Base-by-base conservation (phyloP, 2,888 invertebrate species). In the Scaptomyza tumidula region DNA sequence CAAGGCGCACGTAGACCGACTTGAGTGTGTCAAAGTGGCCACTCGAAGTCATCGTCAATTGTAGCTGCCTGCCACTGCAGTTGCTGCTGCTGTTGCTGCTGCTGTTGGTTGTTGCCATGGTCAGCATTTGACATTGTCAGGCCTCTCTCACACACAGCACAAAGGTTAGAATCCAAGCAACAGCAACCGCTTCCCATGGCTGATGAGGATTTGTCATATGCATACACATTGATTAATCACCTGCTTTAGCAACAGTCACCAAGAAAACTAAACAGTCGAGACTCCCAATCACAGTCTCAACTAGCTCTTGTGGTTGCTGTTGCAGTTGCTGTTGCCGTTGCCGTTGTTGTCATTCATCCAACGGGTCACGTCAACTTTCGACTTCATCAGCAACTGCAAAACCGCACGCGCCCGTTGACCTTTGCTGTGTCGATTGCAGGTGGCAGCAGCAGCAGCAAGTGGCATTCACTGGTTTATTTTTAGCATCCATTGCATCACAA, bases 351-450 rank as follows among this genome's bases (percentile, higher is more conserved):
- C 31, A 48, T 49, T 10, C 33, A 35, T 11, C 49, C 75, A 57
- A 65, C 58, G 68, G 85, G 84, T 86, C 84, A 84, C 80, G 86
- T 79, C 80, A 82, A 69, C 75, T 62, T 67, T 60, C 74, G 55
- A 63, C 80, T 73, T 75, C 62, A 41, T 57, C 69, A 41, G 50
- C 50, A 39, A 57, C 49, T 29, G 11, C 46, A 41, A 71, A 71
- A 54, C 59, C 74, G 82, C 81, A 87, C 88, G 88, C 81, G 88
- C 79, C 75, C 82, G 57, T 16, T 78, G 81, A 81, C 81, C 88
- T 81, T 85, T 87, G 57, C 44, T 14, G 50, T 46, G 50, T 14
- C 39, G 14, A 9, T 9, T 39, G 41, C 41, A 41, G 41, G 41
- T 41, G 44, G 45, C 67, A 65, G 61, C 60, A 66, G 43, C 67